These are phyloP conservation scores for Allygus modestus DNA, from an alignment of 2,888 invertebrate genomes.

Conservation along the genomic window DNA sequence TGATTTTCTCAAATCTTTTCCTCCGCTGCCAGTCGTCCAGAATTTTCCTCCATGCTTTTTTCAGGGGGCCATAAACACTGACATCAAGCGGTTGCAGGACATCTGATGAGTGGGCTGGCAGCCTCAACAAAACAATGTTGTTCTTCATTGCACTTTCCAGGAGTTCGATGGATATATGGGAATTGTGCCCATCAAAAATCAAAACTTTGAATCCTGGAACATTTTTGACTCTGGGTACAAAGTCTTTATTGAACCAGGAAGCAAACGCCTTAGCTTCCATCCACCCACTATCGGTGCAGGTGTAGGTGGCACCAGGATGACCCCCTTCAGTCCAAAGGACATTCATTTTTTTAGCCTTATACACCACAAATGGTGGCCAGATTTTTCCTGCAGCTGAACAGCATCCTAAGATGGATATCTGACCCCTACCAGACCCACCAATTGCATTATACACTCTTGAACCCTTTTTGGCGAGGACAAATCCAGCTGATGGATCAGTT, in stretches of 20 bases:
- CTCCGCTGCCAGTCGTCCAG: constrained; percentile 34
- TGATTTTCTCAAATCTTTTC: background rate
- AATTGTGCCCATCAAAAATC: constrained; percentile 6
- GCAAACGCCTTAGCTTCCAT: constrained; percentile 37
- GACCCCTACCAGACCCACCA: too few species aligned
- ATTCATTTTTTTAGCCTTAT: constrained; percentile 11
- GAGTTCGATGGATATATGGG: background rate
- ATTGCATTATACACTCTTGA: too few species aligned
- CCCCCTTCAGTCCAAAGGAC: constrained; percentile 46
- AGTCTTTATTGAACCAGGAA: constrained; percentile 33
- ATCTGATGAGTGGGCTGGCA: constrained; percentile 44
- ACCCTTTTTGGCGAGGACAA: too few species aligned
- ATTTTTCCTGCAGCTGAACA: constrained; percentile 35
- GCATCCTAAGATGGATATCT: background rate
- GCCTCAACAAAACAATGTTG: constrained; percentile 27
- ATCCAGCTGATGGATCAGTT: too few species aligned
- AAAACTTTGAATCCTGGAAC: constrained; percentile 36
- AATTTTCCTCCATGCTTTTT: constrained; percentile 43
- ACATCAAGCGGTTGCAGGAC: constrained; percentile 41
- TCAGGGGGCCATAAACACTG: background rate
- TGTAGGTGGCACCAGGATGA: constrained; percentile 30
- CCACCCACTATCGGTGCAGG: constrained; percentile 29
- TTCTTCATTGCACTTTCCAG: constrained; percentile 12
- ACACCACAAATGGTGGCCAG: constrained; percentile 28
- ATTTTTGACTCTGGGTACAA: background rate